These are phyloP conservation scores for Thymelicus acteon DNA, from an alignment of 2,888 invertebrate genomes.

Conservation along the genomic window DNA sequence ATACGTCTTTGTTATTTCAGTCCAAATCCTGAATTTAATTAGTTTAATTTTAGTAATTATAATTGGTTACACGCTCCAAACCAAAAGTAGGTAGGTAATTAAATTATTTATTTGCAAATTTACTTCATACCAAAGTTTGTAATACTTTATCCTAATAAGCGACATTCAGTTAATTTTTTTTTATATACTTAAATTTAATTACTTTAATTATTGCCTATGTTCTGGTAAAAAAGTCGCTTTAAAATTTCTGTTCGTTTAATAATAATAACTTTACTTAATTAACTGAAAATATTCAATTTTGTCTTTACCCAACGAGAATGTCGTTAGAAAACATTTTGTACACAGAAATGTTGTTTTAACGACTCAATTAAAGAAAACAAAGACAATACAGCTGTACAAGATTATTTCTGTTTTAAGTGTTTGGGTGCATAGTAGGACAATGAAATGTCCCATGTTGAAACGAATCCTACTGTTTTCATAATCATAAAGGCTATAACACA, in stretches of 20 bases:
- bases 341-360: slow-evolving; percentile 1
- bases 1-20: too few relatives aligned
- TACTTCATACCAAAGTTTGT: too few relatives aligned
- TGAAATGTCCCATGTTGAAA: neutral
- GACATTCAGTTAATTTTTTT: too few relatives aligned
- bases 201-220: too few relatives aligned
- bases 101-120: too few relatives aligned
- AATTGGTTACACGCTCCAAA: too few relatives aligned
- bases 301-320: neutral
- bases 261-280: neutral
- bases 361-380: slow-evolving; percentile 1
- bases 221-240: neutral
- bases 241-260: neutral
- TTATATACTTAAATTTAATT: too few relatives aligned
- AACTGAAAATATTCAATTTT: slow-evolving; percentile 3
- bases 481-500: too few relatives aligned
- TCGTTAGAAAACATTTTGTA: neutral
- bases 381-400: neutral
- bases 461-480: neutral
- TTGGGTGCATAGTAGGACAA: neutral
- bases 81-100: too few relatives aligned
- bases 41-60: too few relatives aligned
- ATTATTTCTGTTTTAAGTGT: neutral
- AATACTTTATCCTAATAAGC: too few relatives aligned
- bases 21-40: too few relatives aligned